Evolutionary conservation across 2,888 invertebrate genomes (phyloP).

Genomic region (Griposia aprilina): DNA sequence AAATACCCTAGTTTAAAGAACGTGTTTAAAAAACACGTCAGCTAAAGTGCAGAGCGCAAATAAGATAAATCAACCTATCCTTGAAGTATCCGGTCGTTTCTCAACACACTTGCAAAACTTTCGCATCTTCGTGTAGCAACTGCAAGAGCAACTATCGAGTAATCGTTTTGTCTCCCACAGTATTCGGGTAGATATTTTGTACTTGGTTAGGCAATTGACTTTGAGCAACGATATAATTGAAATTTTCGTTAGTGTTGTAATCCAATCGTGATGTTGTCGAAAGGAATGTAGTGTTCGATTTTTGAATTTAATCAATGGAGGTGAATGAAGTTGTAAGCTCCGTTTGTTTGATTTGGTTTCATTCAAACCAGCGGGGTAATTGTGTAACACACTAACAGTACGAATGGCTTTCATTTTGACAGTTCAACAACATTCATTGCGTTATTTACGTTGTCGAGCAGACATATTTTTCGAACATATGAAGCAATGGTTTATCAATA

Average conservation of each 20-base stretch:
- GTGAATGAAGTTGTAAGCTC: not conserved
- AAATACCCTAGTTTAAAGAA: not conserved
- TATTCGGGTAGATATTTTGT: not conserved
- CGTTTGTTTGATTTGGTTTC: not conserved
- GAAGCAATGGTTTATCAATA: too few species aligned
- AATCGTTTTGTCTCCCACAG: conserved; percentile 50
- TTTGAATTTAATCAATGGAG: not conserved
- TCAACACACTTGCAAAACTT: conserved; percentile 71
- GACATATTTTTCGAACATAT: too few species aligned
- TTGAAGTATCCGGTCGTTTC: conserved; percentile 54
- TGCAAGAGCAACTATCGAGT: conserved; percentile 47
- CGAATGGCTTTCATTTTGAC: too few species aligned
- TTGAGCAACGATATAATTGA: conserved; percentile 75
- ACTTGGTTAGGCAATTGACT: conserved; percentile 37
- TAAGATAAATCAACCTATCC: conserved; percentile 31
- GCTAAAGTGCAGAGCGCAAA: conserved; percentile 2
- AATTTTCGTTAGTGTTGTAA: conserved; percentile 48
- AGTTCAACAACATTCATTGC: too few species aligned
- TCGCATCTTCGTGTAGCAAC: conserved; percentile 54
- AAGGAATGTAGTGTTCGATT: conserved; percentile 2
- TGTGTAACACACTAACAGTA: too few species aligned
- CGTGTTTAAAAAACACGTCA: too few species aligned
- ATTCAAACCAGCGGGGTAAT: not conserved
- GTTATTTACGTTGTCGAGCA: too few species aligned
- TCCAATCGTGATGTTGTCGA: not conserved